Base-by-base conservation (phyloP, 1,140 invertebrate genomes). In the Oreohelix idahoensis region DNA sequence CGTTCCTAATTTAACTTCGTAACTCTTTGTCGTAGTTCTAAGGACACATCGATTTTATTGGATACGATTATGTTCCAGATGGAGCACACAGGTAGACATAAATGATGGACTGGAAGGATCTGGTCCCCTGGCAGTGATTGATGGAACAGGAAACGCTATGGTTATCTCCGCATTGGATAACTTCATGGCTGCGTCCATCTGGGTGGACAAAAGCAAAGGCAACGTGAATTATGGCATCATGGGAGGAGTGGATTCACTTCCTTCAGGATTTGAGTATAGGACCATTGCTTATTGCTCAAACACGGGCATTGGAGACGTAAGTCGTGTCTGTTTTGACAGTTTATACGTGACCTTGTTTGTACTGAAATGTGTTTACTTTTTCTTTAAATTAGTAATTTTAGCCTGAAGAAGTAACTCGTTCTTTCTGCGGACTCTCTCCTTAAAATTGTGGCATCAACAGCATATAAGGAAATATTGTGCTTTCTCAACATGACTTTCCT, bases 241-340 rank as follows among this genome's bases (percentile, higher is more conserved):
- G 88, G 89, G 90, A 63, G 87, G 85, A 1, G 89, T 90, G 13
- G 84, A 88, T 26, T 49, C 71, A 4, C 84, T 91, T 35, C 89
- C 89, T 35, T 73, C 79, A 39, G 85, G 83, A 15, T 90, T 87
- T 80, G 73, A 79, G 20, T 78, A 84, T 29, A 77, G 86, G 49
- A 87, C 87, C n/a, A 82, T 91, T 10, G 79, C 89, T 5, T 84
- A 83, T 74, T 89, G 83, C 45, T 79, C 63, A 15, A 32, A 83
- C 39, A 39, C 29, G 1, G 89, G 89, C 15, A 89, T 90, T n/a
- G 90, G 89, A 79, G 71, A 88, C 81, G 90, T 89, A 75, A 53
- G 74, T 36, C n/a, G n/a, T n/a, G n/a, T n/a, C n/a, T n/a, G n/a
- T n/a, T n/a, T n/a, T n/a, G n/a, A n/a, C n/a, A n/a, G n/a, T n/a